Base-by-base conservation (phyloP, 2,888 invertebrate species). In the Limnephilus marmoratus region DNA sequence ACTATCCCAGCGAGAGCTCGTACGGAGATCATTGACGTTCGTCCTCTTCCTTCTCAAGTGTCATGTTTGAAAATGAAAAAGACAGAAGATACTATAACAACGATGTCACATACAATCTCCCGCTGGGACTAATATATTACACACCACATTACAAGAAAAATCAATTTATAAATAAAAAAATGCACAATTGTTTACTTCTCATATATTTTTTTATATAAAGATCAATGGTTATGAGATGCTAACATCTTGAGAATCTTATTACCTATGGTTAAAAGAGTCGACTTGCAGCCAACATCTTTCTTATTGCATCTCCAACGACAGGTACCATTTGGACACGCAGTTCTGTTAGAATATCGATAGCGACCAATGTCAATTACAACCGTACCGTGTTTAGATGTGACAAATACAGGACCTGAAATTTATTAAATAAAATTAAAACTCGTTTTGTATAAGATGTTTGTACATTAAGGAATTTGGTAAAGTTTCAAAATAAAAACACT, bases 351-450 rank as follows among this genome's bases (percentile, higher is more conserved):
- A 31, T 90, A 90, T 80, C 81, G 41, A 45, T 90, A 81, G 2
- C 29, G 81, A 45, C 90, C 90, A 31, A 90, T 12, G 29, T 81
- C 29, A 45, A 90, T 80, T 18, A 81, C 45, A 9, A 41, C 29
- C 13, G 90, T 90, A 31, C 90, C 90, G 5, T n/a, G 24, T 45
- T 90, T 90, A 37, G 90, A 81, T 13, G 29, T 37, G 12, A 81
- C 90, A 90, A 90, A 90, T 15, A 34, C 11, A 82, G 80, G 90
- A 24, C 37, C 90, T 90, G 81, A 24, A 90, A 90, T 37, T 83
- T 37, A 82, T 94, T 5, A 68, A 68, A 68, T 68, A 68, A 68
- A 9, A 68, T 68, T 68, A 68, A 24, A 68, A 68, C 68, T 68
- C 2, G 68, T 9, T 7, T 68, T 68, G 68, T 68, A 24, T 18